phyloP scores from a whole-genome alignment of 2,113 vertebrate genomes.

The Brachyhypopomus occidentalis region DNA sequence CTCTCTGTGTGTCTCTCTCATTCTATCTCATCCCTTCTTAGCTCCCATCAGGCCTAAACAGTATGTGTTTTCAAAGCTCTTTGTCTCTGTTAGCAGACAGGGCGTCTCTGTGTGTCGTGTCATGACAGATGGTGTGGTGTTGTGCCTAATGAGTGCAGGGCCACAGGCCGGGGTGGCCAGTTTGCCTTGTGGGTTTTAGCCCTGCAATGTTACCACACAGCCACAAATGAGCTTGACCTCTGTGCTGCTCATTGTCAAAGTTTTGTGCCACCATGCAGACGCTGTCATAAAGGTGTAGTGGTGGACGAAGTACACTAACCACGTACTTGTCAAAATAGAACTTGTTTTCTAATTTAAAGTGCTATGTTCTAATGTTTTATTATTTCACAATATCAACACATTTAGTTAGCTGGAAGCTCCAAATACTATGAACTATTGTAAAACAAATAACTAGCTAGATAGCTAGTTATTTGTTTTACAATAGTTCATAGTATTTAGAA shows the following conservation, averaged over 20 bases:
- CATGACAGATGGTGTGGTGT: slow-evolving; percentile 16
- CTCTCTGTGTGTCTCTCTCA: background rate
- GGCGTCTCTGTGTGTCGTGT: background rate
- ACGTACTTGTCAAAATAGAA: no score
- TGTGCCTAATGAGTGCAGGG: background rate
- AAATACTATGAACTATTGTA: no score
- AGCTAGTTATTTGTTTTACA: no score
- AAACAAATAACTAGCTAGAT: no score
- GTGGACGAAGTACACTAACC: no score
- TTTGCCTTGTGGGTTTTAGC: background rate
- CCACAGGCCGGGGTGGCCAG: background rate
- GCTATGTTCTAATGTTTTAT: no score
- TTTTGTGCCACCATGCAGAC: background rate
- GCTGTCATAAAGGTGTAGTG: background rate
- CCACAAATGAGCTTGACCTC: slow-evolving; percentile 2
- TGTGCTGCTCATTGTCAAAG: background rate
- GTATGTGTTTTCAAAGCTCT: background rate
- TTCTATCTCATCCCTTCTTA: background rate
- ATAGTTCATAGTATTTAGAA: no score
- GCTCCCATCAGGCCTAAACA: background rate
- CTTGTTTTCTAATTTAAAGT: no score
- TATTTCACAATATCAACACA: no score
- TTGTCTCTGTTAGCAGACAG: background rate
- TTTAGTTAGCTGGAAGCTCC: no score
- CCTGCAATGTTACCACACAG: slow-evolving; percentile 17